phyloP scores from a whole-genome alignment of 2,888 invertebrate species.

The Agrotis ipsilon region DNA sequence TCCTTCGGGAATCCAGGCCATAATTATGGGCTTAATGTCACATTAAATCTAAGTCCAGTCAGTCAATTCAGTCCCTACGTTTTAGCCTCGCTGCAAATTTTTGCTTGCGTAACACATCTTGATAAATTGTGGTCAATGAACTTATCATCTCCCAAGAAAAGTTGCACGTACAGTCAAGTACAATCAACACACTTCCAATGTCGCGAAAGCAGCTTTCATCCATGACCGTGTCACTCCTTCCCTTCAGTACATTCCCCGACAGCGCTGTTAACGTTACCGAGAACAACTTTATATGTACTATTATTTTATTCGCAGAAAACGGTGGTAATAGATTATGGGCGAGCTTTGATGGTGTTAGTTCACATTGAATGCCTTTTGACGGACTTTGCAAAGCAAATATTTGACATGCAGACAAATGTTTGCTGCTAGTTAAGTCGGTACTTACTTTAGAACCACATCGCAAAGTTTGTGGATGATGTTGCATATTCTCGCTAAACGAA shows the following conservation, averaged over 20 bases:
- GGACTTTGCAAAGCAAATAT: slow-evolving; percentile 1
- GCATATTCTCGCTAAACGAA: background rate
- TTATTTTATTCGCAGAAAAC: slow-evolving; percentile 33
- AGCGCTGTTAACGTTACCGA: slow-evolving; percentile 26
- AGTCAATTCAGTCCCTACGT: too few species aligned
- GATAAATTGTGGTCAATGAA: slow-evolving; percentile 36
- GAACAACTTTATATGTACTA: slow-evolving; percentile 27
- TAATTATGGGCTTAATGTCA: background rate
- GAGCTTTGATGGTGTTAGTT: slow-evolving; percentile 14
- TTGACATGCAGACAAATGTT: background rate
- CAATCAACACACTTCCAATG: slow-evolving; percentile 31
- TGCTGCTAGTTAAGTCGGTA: background rate
- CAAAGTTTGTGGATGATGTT: background rate
- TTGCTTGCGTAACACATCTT: background rate
- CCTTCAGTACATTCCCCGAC: slow-evolving; percentile 40
- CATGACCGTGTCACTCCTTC: slow-evolving; percentile 71
- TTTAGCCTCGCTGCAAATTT: background rate
- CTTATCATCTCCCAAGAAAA: slow-evolving; percentile 34
- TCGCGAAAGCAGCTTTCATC: slow-evolving; percentile 77
- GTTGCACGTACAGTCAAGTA: slow-evolving; percentile 21
- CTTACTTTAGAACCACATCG: too few species aligned
- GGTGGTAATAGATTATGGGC: slow-evolving; percentile 31
- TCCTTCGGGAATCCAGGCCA: too few species aligned
- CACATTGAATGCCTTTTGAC: slow-evolving; percentile 16
- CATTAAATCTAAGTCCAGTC: background rate